A percentile compares a stretch with the other conserved stretches of the same genome.
These are phyloP conservation scores for Diachrysia chrysitis DNA, from an alignment of 2,888 invertebrate species.

Conservation along the genomic window DNA sequence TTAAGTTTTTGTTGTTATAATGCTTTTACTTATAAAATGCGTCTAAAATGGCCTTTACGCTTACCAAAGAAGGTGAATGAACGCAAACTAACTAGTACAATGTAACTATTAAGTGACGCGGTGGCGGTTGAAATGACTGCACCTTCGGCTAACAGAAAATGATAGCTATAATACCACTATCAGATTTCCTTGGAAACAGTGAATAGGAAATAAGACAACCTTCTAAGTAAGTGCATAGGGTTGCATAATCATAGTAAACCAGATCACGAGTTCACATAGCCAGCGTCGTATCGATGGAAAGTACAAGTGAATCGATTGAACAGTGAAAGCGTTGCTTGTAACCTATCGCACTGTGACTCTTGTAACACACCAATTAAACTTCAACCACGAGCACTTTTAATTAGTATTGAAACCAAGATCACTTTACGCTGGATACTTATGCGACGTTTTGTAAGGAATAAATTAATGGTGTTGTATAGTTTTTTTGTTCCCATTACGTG, in stretches of 20 bases:
- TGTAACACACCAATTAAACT: constrained; percentile 33
- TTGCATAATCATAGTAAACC: constrained; percentile 59
- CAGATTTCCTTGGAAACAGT: not conserved
- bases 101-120: not conserved
- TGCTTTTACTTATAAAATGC: not conserved
- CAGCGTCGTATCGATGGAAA: constrained; percentile 52
- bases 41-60: not conserved
- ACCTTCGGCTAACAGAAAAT: not conserved
- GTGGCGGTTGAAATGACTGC: not conserved
- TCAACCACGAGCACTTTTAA: constrained; percentile 21
- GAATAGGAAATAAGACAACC: constrained; percentile 17
- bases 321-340: constrained; percentile 66
- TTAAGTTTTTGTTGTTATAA: not conserved
- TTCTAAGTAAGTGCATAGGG: constrained; percentile 26
- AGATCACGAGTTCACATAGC: constrained; percentile 56
- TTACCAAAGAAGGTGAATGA: constrained; percentile 4
- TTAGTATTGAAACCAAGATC: constrained; percentile 20
- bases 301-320: constrained; percentile 64
- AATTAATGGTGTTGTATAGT: constrained; percentile 21
- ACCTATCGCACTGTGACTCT: constrained; percentile 62
- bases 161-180: not conserved
- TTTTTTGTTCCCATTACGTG: constrained; percentile 32
- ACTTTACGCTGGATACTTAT: constrained; percentile 24
- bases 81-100: constrained; percentile 3
- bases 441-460: constrained; percentile 33